Evolutionary conservation across 2,797 vertebrate species (phyloP).

Genomic region (Enteromius afrohamiltoni): DNA sequence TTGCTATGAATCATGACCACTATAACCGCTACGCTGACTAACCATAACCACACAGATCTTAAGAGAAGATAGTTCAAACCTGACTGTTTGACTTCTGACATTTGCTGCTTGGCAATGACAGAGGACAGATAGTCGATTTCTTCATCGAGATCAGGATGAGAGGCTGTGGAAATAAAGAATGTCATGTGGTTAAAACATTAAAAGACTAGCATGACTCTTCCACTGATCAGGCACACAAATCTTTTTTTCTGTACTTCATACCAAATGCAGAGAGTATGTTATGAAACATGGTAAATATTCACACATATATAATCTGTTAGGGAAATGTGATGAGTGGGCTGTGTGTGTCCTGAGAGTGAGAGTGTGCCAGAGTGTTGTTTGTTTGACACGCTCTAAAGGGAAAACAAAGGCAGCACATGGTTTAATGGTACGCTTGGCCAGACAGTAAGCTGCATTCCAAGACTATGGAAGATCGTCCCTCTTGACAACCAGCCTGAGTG

Average conservation of each 20-base stretch:
- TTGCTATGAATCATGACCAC: background rate
- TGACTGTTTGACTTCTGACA: conserved; percentile 39
- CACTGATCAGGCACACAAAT: background rate
- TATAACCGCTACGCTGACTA: background rate
- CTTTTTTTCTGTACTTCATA: background rate
- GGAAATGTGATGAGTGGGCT: background rate
- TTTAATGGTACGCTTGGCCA: conserved; percentile 74
- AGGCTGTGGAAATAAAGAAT: background rate
- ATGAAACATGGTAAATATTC: background rate
- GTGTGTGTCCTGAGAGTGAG: conserved; percentile 58
- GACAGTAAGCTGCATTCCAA: conserved; percentile 78
- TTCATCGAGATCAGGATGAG: conserved; percentile 77
- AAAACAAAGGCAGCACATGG: conserved; percentile 72
- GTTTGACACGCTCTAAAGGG: conserved; percentile 69
- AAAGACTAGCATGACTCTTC: background rate
- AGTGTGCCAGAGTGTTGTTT: conserved; percentile 76
- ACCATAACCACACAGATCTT: conserved; percentile 2
- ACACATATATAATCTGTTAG: background rate
- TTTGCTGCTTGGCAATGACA: conserved; percentile 76
- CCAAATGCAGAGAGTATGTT: background rate
- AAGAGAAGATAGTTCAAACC: conserved; percentile 63
- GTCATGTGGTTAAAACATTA: background rate
- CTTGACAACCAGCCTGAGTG: conserved; percentile 66
- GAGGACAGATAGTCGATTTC: conserved; percentile 87
- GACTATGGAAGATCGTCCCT: conserved; percentile 60